Percentiles rank a stretch among this genome's conserved stretches.
These are phyloP conservation scores for Cichlasoma orientale DNA, from an alignment of 2,797 vertebrate species.

Conservation along the genomic window DNA sequence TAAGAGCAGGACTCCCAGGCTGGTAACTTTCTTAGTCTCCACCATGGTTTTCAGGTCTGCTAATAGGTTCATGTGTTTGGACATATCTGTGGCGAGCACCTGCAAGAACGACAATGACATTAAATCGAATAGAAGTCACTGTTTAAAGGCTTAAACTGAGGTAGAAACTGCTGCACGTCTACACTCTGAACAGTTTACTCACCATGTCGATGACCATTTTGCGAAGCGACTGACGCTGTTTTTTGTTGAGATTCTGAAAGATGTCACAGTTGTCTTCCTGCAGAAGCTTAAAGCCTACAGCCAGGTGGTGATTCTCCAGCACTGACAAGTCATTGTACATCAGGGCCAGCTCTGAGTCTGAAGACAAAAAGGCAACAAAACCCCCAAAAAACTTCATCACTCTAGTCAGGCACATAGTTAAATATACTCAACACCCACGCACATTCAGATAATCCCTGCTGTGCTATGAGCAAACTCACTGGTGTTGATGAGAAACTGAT, in stretches of 20 bases:
- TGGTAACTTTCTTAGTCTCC: constrained; percentile 96
- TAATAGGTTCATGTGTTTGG: constrained; percentile 94
- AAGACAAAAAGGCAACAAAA: not conserved
- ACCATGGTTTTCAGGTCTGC: constrained; percentile 97
- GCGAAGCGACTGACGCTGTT: constrained; percentile 87
- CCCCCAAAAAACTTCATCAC: not conserved
- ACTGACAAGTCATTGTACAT: constrained; percentile 94
- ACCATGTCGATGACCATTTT: constrained; percentile 96
- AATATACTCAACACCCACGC: constrained; percentile 14
- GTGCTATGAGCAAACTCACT: constrained; percentile 80
- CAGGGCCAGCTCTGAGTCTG: constrained; percentile 92
- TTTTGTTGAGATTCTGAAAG: constrained; percentile 91
- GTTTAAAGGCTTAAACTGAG: not conserved
- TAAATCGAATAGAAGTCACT: not conserved
- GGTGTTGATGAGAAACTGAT: constrained; percentile 97
- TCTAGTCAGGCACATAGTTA: not conserved
- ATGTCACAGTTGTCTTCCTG: constrained; percentile 93
- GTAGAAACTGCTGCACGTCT: not conserved
- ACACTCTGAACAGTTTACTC: constrained; percentile 36
- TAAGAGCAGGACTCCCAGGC: constrained; percentile 89
- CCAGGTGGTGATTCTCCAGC: constrained; percentile 94
- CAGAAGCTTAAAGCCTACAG: constrained; percentile 93
- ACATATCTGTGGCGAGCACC: constrained; percentile 96
- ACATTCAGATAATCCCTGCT: not conserved
- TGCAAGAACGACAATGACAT: constrained; percentile 44